Evolutionary conservation across 1,140 invertebrate genomes (phyloP), one percentile per base, ranked within the genome.

Genomic region (Scaptomyza pallida): DNA sequence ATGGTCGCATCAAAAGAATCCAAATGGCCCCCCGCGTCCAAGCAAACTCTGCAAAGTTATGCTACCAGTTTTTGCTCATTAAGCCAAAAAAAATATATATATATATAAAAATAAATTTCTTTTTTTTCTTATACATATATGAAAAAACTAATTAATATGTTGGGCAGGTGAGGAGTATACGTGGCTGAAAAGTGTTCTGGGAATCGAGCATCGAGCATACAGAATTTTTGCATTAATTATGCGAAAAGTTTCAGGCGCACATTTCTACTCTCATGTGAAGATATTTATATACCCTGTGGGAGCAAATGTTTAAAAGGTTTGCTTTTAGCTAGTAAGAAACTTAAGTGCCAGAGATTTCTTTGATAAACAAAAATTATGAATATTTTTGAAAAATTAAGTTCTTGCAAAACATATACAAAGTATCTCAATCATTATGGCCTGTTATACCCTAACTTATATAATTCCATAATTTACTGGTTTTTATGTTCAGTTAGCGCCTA

Each of bases 141-240:
- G 75, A 65, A 86, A 69, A 83, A 80, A 86, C 77, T 88, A 86
- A 86, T 88, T 86, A 86, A 86, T 86, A 86, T 86, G 81, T 85
- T 70, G 73, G 71, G 64, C 77, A 74, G 63, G 62, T 72, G 43
- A 30, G 54, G 26, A 26, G 23, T 26, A 26, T 1, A 26, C 23
- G 26, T 40, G 48, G 51, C 40, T 50, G 44, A 57, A 45, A 48
- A 55, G 56, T 60, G 21, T 35, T 23, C 5, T 41, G 55, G 37
- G 43, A 71, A 81, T 70, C 70, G 47, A 71, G 74, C 74, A 81
- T 68, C 68, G 75, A 67, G 75, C 45, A 74, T 19, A 64, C 52
- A 63, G 12, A 64, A 56, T 81, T 86, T 78, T 40, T 75, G 82
- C 78, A 86, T 86, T 86, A 86, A 88, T 86, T 86, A 86, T 86